Evolutionary conservation across 2,888 invertebrate species (phyloP).

Genomic region (Idaea dimidiata): DNA sequence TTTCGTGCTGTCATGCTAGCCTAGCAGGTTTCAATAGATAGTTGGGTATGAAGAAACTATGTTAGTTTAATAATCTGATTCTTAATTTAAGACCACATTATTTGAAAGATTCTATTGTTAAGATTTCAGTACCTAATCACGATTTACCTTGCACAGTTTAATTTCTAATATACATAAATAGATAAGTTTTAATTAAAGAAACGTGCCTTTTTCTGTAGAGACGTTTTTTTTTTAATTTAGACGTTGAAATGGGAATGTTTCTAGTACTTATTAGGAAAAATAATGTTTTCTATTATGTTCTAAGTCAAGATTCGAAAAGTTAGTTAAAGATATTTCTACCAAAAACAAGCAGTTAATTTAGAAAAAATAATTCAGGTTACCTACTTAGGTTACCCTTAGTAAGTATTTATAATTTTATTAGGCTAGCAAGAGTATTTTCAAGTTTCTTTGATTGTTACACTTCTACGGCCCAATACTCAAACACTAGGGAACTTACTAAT

Average conservation of each 20-base stretch:
- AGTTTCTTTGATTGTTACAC: background rate
- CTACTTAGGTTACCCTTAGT: background rate
- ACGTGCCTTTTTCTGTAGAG: background rate
- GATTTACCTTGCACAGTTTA: background rate
- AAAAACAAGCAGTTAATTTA: background rate
- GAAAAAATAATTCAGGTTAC: background rate
- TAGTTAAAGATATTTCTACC: conserved; percentile 11
- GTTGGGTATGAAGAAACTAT: conserved; percentile 8
- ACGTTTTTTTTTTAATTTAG: background rate
- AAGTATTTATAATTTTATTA: background rate
- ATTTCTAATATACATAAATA: background rate
- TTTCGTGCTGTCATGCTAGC: too few relatives aligned
- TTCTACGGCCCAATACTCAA: too few relatives aligned
- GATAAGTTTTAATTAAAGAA: background rate
- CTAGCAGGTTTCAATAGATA: conserved; percentile 15
- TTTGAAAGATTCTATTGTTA: background rate
- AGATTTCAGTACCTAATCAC: background rate
- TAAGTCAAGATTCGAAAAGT: conserved; percentile 23
- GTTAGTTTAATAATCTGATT: conserved; percentile 5
- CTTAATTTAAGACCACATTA: conserved; percentile 2
- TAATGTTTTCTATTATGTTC: conserved; percentile 25
- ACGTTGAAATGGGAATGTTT: background rate
- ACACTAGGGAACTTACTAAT: too few relatives aligned
- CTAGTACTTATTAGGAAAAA: conserved; percentile 29
- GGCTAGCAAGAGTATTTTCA: background rate